Conservation (phyloP, 2,888 invertebrate species). For the Harpalus rufipes region DNA sequence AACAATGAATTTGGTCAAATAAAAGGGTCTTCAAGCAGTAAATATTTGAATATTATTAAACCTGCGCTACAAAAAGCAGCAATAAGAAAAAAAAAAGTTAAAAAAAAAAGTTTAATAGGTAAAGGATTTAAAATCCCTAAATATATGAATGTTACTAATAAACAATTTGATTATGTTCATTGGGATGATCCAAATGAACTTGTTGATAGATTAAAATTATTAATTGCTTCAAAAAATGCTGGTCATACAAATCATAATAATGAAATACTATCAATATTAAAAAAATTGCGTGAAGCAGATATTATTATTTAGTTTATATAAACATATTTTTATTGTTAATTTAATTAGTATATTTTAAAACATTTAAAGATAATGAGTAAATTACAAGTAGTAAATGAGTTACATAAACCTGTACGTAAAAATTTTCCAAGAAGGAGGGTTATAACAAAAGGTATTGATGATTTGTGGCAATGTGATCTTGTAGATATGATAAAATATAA, state of each 20-base stretch:
- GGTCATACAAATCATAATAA: conserved; percentile 20
- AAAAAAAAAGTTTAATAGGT: neutral
- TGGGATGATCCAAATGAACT: conserved; percentile 66
- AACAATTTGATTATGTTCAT: conserved; percentile 46
- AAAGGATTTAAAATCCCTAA: neutral
- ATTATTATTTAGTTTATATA: conserved; percentile 11
- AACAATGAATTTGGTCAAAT: conserved; percentile 45
- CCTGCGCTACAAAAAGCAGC: neutral
- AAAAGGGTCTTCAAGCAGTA: neutral
- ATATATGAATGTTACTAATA: conserved; percentile 16
- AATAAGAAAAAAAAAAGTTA: neutral
- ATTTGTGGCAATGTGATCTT: conserved; percentile 76
- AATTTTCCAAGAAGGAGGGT: conserved; percentile 73
- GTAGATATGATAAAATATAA: conserved; percentile 73
- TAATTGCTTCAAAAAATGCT: conserved; percentile 3
- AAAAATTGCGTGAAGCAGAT: neutral
- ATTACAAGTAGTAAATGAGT: conserved; percentile 70
- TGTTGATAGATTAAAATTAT: conserved; percentile 55
- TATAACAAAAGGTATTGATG: conserved; percentile 74
- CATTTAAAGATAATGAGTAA: conserved; percentile 52
- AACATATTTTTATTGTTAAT: neutral
- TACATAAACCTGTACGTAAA: conserved; percentile 74
- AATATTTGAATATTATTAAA: conserved; percentile 64
- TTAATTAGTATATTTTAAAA: conserved; percentile 2
- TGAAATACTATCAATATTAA: conserved; percentile 9